Evolutionary conservation across 2,888 invertebrate genomes (phyloP).

Genomic region (Drepana falcataria): DNA sequence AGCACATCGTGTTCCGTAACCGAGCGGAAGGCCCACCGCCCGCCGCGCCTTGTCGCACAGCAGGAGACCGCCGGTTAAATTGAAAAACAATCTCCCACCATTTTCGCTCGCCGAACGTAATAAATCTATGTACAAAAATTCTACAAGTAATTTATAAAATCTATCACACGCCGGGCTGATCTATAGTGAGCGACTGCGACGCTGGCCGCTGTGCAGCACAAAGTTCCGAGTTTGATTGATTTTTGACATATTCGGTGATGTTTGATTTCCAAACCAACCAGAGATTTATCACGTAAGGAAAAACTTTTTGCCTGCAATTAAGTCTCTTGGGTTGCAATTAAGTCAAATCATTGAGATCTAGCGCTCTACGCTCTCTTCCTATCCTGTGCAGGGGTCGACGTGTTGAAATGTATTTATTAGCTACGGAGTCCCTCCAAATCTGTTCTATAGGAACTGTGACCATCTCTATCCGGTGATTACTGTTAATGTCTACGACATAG

Average conservation of each 20-base stretch:
- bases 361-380: too few species aligned
- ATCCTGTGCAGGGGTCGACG: too few species aligned
- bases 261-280: too few species aligned
- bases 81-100: conserved; percentile 80
- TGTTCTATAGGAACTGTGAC: too few species aligned
- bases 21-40: conserved; percentile 36
- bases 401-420: too few species aligned
- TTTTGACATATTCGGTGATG: background rate
- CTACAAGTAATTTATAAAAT: conserved; percentile 78
- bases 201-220: conserved; percentile 33
- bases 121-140: conserved; percentile 80
- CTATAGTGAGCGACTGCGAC: conserved; percentile 44
- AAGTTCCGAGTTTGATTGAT: conserved; percentile 5
- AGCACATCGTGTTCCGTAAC: background rate
- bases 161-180: conserved; percentile 59
- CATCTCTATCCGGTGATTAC: too few species aligned
- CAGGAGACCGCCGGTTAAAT: conserved; percentile 73
- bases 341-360: too few species aligned
- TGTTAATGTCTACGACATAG: too few species aligned
- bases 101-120: conserved; percentile 77
- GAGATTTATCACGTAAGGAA: too few species aligned
- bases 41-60: conserved; percentile 72
- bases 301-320: too few species aligned
- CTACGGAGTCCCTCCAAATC: too few species aligned
- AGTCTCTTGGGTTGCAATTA: too few species aligned